These are phyloP conservation scores for Meganola albula DNA, from an alignment of 2,888 invertebrate genomes.

Conservation along the genomic window DNA sequence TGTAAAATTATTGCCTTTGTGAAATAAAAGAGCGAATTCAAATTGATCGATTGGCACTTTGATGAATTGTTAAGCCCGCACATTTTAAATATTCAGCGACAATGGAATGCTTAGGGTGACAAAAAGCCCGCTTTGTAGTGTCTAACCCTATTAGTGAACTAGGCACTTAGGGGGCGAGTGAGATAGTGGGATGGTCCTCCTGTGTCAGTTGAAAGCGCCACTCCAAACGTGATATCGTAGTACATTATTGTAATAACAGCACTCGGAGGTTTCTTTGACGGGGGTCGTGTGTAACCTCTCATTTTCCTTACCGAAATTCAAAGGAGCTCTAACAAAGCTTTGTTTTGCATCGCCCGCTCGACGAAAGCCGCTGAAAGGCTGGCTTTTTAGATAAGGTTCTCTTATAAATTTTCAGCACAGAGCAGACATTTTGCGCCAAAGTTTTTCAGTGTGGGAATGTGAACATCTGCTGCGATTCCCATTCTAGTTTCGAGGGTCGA, in stretches of 20 bases:
- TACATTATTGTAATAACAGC: slow-evolving; percentile 73
- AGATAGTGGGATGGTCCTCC: slow-evolving; percentile 22
- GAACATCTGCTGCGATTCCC: slow-evolving; percentile 58
- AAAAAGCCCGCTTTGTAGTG: background rate
- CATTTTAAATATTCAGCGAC: background rate
- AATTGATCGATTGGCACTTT: background rate
- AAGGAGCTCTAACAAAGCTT: slow-evolving; percentile 74
- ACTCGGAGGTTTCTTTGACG: slow-evolving; percentile 67
- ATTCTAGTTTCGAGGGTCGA: slow-evolving; percentile 55
- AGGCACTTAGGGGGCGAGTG: slow-evolving; percentile 6
- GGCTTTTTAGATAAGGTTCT: slow-evolving; percentile 74
- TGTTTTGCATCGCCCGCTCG: slow-evolving; percentile 72
- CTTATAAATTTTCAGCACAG: slow-evolving; percentile 67
- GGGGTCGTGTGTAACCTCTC: slow-evolving; percentile 69
- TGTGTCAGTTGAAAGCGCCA: slow-evolving; percentile 38
- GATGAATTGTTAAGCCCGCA: background rate
- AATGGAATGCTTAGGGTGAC: background rate
- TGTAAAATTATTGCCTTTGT: background rate
- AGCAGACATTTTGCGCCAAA: slow-evolving; percentile 58
- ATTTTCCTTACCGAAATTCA: slow-evolving; percentile 76
- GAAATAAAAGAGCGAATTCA: background rate
- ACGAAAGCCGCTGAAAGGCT: slow-evolving; percentile 68
- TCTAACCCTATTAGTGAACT: slow-evolving; percentile 8
- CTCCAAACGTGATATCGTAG: slow-evolving; percentile 60
- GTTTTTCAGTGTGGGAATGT: slow-evolving; percentile 64